Conservation (phyloP, 2,113 vertebrate species). For the Poecile atricapillus region DNA sequence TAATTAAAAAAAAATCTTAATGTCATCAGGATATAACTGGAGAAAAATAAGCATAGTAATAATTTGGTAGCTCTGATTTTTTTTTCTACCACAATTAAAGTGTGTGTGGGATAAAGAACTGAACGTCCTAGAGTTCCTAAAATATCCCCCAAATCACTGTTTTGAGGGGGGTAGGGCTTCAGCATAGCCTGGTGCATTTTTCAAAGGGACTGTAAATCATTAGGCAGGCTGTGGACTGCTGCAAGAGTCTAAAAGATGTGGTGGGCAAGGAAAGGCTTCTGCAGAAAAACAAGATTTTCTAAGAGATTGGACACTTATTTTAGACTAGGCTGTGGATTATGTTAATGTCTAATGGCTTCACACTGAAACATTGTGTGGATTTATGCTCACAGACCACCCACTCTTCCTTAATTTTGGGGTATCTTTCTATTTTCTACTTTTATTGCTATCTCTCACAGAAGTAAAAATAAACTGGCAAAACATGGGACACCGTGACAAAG, state of each 20-base stretch:
- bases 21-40: neutral
- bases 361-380: neutral
- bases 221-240: neutral
- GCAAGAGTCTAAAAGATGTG: neutral
- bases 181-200: neutral
- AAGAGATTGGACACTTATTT: neutral
- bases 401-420: neutral
- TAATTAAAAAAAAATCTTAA: neutral
- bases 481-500: neutral
- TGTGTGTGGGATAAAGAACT: neutral
- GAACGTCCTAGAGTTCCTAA: neutral
- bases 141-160: neutral
- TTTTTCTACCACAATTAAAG: neutral
- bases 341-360: neutral
- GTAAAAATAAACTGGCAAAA: neutral
- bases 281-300: neutral
- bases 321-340: neutral
- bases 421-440: neutral
- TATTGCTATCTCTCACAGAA: neutral
- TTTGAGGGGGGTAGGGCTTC: neutral
- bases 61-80: neutral
- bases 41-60: neutral
- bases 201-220: neutral
- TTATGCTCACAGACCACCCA: neutral
- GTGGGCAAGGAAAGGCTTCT: neutral